Evolutionary conservation across 2,113 vertebrate species (phyloP).

Genomic region (Gobius niger): DNA sequence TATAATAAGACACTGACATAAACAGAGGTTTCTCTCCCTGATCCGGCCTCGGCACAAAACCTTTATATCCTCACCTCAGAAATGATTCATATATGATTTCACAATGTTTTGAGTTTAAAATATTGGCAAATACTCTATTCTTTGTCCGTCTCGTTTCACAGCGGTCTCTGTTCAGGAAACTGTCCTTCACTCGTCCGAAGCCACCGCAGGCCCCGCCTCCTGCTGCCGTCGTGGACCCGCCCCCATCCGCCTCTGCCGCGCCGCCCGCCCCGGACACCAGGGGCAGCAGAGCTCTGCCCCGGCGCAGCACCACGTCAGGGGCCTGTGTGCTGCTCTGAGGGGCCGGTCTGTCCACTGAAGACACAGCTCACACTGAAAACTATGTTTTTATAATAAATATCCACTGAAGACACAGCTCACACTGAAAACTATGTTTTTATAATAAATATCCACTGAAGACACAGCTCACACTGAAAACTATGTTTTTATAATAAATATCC

Average conservation of each 20-base stretch:
- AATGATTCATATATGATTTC: background rate
- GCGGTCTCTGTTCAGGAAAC: background rate
- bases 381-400: no score
- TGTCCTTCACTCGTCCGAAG: background rate
- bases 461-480: no score
- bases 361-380: no score
- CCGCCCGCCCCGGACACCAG: background rate
- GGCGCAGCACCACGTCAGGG: background rate
- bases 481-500: no score
- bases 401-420: fast-evolving
- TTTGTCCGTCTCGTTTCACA: background rate
- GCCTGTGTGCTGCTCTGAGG: slow-evolving; percentile 4
- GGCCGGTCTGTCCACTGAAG: no score
- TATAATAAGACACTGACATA: no score
- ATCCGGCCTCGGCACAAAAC: no score
- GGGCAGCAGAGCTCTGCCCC: background rate
- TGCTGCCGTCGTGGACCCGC: background rate
- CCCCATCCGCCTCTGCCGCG: background rate
- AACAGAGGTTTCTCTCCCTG: no score
- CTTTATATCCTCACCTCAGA: no score
- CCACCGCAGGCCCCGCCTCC: background rate
- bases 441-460: no score
- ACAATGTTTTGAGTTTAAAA: background rate
- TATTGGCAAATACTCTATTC: background rate
- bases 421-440: no score